These are phyloP conservation scores for Triplophysa bombifrons DNA, from an alignment of 2,797 vertebrate species.

Conservation along the genomic window DNA sequence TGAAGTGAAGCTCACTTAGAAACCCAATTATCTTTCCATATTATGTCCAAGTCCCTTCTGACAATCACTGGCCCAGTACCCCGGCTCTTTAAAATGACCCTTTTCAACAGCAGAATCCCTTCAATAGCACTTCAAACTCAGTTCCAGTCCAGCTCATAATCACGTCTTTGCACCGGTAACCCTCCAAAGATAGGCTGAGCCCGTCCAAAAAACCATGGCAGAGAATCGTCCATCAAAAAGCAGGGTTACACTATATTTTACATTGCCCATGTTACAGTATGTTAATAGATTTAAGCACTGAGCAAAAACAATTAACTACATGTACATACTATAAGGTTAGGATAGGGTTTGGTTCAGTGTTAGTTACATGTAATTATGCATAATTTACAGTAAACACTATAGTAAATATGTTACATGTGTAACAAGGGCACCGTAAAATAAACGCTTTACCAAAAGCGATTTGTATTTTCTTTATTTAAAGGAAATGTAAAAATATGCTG, in stretches of 20 bases:
- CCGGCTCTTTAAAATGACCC: slow-evolving; percentile 64
- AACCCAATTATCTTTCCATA: slow-evolving; percentile 59
- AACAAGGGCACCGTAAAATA: no score
- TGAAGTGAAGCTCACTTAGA: slow-evolving; percentile 66
- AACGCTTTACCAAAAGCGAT: background rate
- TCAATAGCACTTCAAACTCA: slow-evolving; percentile 63
- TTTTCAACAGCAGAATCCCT: slow-evolving; percentile 70
- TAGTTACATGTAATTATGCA: no score
- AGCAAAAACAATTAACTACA: no score
- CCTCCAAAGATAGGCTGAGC: slow-evolving; percentile 48
- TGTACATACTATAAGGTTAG: no score
- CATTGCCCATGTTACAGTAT: no score
- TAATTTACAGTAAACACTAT: no score
- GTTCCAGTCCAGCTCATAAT: slow-evolving; percentile 69
- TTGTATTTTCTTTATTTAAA: slow-evolving; percentile 62
- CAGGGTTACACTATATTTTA: slow-evolving; percentile 1
- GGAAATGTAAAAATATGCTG: slow-evolving; percentile 58
- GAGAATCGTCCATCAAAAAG: background rate
- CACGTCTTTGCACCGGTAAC: slow-evolving; percentile 37
- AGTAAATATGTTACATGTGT: no score
- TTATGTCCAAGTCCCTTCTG: slow-evolving; percentile 59
- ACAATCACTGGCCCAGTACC: slow-evolving; percentile 57
- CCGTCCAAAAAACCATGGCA: slow-evolving; percentile 12
- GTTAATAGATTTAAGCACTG: no score
- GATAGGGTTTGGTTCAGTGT: no score